Evolutionary conservation across 2,888 invertebrate species (phyloP).

Genomic region (Halictus ligatus): DNA sequence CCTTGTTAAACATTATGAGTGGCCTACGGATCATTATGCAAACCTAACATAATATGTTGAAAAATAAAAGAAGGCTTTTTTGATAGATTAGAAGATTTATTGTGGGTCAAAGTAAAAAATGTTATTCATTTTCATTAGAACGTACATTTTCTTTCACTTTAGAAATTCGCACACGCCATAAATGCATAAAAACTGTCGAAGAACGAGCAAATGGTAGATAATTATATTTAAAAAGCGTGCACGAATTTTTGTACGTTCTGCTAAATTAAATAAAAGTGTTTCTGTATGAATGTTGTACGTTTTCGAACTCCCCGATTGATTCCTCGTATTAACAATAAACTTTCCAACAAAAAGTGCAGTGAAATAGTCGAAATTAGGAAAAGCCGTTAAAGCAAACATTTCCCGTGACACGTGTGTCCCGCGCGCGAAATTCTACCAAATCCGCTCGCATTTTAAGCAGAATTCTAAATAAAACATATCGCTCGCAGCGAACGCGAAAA

Average conservation of each 20-base stretch:
- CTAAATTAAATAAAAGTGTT: not conserved
- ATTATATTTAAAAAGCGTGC: not conserved
- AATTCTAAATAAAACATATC: not conserved
- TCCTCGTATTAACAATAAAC: not conserved
- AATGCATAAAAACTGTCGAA: not conserved
- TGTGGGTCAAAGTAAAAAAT: no score
- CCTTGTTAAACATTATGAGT: no score
- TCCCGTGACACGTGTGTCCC: not conserved
- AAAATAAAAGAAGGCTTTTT: no score
- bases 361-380: not conserved
- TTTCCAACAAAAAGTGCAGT: not conserved
- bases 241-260: no score
- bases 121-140: no score
- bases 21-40: no score
- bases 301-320: not conserved
- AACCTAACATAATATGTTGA: no score
- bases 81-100: not conserved
- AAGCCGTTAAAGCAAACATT: not conserved
- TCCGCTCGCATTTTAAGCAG: not conserved
- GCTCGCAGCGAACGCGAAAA: not conserved
- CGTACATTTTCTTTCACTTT: no score
- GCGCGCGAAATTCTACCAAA: not conserved
- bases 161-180: not conserved
- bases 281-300: no score
- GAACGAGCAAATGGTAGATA: not conserved